Conservation (phyloP, 2,888 invertebrate genomes). For the Galerucella pusilla region DNA sequence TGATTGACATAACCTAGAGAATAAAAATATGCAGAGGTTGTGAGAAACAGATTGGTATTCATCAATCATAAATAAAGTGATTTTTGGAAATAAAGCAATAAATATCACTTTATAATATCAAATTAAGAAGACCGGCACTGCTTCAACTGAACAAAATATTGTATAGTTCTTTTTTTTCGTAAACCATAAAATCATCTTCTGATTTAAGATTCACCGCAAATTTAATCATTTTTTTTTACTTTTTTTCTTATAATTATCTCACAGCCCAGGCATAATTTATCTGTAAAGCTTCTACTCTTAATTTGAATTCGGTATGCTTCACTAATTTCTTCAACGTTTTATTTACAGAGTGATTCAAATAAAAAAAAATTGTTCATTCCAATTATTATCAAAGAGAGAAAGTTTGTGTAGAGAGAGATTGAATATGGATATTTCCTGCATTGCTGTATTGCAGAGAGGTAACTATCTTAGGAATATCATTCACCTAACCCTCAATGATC, state of each 20-base stretch:
- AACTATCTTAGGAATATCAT: too few species aligned
- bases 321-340: conserved; percentile 29
- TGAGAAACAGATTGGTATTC: too few species aligned
- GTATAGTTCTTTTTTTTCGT: conserved; percentile 29
- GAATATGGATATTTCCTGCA: too few species aligned
- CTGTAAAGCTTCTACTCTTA: conserved; percentile 36
- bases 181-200: conserved; percentile 38
- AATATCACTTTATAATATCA: neutral
- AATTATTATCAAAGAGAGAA: too few species aligned
- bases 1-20: too few species aligned
- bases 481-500: too few species aligned
- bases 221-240: conserved; percentile 35
- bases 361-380: too few species aligned
- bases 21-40: too few species aligned
- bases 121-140: conserved; percentile 21
- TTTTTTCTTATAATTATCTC: conserved; percentile 34
- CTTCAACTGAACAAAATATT: conserved; percentile 15
- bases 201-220: conserved; percentile 36
- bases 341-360: neutral
- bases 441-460: too few species aligned
- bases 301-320: conserved; percentile 39
- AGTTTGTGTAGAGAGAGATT: too few species aligned
- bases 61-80: too few species aligned
- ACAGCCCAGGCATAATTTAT: conserved; percentile 33
- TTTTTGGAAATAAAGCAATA: too few species aligned